Conservation (phyloP, 2,113 vertebrate genomes). For the Catagonus wagneri region DNA sequence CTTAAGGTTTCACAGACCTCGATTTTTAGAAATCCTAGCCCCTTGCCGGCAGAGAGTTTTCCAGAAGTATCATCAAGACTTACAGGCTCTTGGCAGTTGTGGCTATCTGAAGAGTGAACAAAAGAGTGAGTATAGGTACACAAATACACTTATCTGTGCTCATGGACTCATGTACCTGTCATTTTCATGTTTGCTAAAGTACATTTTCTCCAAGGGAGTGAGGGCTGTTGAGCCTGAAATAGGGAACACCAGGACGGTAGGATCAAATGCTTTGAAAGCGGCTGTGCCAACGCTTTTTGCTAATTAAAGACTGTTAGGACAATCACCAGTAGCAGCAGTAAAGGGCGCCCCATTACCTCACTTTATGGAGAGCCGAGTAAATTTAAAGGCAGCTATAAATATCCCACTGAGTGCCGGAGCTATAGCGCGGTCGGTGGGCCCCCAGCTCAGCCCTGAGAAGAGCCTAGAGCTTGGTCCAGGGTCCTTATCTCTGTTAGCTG, state of each 20-base stretch:
- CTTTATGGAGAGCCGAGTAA: slow-evolving; percentile 68
- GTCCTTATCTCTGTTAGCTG: slow-evolving; percentile 19
- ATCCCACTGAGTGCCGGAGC: slow-evolving; percentile 64
- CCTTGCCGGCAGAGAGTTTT: background rate
- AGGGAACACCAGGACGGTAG: slow-evolving; percentile 67
- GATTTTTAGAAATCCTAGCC: background rate
- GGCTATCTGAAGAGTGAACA: background rate
- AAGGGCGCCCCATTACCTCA: slow-evolving; percentile 76
- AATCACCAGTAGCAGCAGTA: slow-evolving; percentile 76
- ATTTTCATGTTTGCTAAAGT: slow-evolving; percentile 64
- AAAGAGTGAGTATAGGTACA: background rate
- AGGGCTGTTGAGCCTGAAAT: slow-evolving; percentile 59
- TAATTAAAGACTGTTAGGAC: slow-evolving; percentile 82
- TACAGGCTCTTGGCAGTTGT: background rate
- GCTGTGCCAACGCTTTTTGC: slow-evolving; percentile 76
- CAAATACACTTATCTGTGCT: background rate
- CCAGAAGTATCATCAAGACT: background rate
- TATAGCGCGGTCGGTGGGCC: background rate
- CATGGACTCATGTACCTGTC: background rate
- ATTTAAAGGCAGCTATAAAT: slow-evolving; percentile 79
- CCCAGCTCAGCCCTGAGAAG: background rate
- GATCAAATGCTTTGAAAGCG: slow-evolving; percentile 70
- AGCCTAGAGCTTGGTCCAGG: background rate
- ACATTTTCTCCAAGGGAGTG: slow-evolving; percentile 69
- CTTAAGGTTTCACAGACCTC: background rate